A percentile compares a stretch with the other conserved stretches of the same genome.
These are phyloP conservation scores for Mus spretus DNA, from an alignment of 2,797 vertebrate species.

Conservation along the genomic window DNA sequence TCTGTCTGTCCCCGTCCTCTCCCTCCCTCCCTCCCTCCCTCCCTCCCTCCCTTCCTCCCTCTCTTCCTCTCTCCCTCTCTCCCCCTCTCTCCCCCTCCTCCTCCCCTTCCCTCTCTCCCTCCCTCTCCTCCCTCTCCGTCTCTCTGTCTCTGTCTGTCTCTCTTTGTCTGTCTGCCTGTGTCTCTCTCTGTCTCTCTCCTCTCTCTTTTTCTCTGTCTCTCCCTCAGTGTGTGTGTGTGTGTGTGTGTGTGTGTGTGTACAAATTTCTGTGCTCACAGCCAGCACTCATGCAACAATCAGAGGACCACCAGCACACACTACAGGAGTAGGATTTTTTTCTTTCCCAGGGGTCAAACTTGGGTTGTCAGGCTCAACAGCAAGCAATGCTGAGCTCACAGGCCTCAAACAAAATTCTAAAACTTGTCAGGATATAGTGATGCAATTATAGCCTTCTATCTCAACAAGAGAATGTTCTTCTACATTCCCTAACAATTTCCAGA, in stretches of 20 bases:
- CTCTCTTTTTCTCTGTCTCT: accelerated
- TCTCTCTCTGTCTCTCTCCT: neutral
- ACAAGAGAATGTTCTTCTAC: neutral
- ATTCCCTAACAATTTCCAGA: conserved; percentile 25
- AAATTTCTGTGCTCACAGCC: neutral
- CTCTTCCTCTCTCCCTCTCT: too few relatives aligned
- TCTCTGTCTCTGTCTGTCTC: neutral
- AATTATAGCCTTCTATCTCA: conserved; percentile 36
- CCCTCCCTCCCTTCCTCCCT: neutral
- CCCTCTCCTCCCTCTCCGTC: neutral
- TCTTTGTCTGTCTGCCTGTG: neutral
- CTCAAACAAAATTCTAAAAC: neutral
- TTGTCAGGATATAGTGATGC: neutral
- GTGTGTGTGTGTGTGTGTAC: neutral
- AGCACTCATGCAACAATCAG: neutral
- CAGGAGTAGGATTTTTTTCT: neutral
- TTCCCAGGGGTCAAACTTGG: neutral
- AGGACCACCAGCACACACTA: too few relatives aligned
- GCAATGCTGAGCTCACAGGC: neutral
- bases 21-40: neutral
- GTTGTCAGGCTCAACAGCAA: neutral
- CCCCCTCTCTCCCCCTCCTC: too few relatives aligned
- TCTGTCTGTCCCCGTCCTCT: too few relatives aligned
- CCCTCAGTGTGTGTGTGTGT: neutral
- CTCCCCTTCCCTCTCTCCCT: neutral